These are phyloP conservation scores for Pseudomyrmex concolor DNA, from an alignment of 1,140 invertebrate genomes.

Conservation along the genomic window DNA sequence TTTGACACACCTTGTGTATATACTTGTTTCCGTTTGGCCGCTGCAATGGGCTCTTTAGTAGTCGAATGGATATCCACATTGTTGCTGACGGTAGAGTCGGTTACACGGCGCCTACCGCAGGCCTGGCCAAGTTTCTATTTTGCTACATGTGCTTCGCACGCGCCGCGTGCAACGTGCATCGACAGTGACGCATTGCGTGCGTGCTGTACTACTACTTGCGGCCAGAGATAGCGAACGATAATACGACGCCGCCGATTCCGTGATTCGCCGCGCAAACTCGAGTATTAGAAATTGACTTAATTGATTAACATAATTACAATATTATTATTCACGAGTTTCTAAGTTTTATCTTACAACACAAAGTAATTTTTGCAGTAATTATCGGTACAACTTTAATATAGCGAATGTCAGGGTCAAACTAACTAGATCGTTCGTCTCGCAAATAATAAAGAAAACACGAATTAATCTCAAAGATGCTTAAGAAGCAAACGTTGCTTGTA, in stretches of 20 bases:
- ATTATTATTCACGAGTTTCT: not conserved
- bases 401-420: too few species aligned
- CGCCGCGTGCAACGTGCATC: conserved; percentile 57
- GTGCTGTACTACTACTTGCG: conserved; percentile 46
- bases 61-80: conserved; percentile 34
- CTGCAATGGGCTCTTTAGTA: conserved; percentile 46
- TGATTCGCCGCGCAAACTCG: not conserved
- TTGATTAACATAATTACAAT: not conserved
- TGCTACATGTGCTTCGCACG: conserved; percentile 63
- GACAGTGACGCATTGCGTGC: conserved; percentile 57
- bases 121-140: conserved; percentile 70
- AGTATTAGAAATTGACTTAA: not conserved
- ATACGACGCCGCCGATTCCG: not conserved
- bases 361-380: not conserved
- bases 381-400: not conserved
- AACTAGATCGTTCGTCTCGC: too few species aligned
- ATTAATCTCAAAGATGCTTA: not conserved
- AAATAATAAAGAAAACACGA: not conserved
- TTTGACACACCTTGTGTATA: not conserved
- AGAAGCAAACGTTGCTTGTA: conserved; percentile 2
- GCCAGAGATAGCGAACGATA: conserved; percentile 36
- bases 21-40: not conserved
- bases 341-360: not conserved
- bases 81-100: conserved; percentile 45
- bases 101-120: conserved; percentile 56